Evolutionary conservation across 1,140 invertebrate genomes (phyloP), one percentile per base, ranked within the genome.

Genomic region (Ylistrum balloti): DNA sequence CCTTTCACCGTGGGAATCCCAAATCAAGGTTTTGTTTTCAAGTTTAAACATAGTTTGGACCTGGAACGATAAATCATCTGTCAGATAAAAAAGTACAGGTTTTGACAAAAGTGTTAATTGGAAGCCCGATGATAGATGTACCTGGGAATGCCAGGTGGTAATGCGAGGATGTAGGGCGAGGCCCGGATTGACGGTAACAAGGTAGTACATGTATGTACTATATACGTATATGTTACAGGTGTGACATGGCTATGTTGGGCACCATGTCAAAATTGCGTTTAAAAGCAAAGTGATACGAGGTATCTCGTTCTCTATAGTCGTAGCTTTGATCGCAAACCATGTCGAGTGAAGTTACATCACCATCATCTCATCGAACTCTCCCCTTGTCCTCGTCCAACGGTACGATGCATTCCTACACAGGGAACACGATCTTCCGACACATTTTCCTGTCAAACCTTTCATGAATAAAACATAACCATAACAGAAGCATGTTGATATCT

Each of bases 61-160:
- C 28, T 74, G 22, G 28, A 28, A n/a, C 56, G 56, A 74, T 74
- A 74, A 74, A 74, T 74, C 56, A 74, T 74, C 56, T 74, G 22
- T n/a, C 11, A n/a, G n/a, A 17, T n/a, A 28, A 28, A 74, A 17
- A 74, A 17, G 56, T n/a, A 9, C 22, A 74, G 22, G 28, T 74
- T 74, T 74, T 74, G 56, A 74, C 56, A 74, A 74, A n/a, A n/a
- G 56, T n/a, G 56, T 74, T 74, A 74, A 74, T 74, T 74, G 45
- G 45, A 48, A 48, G 11, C 22, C 45, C 11, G 45, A 22, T 20
- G 56, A 74, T 28, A 74, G 5, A 13, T 38, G 35, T 38, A 13
- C 5, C 45, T 48, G 11, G 45, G 45, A 48, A 48, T 48, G 11
- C 45, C 45, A 74, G 22, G n/a, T 74, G 56, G 56, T 28, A 7